Percentiles rank a stretch among this genome's conserved stretches.
Evolutionary conservation across 1,140 invertebrate species (phyloP).

Genomic region (Zaprionus taronus): DNA sequence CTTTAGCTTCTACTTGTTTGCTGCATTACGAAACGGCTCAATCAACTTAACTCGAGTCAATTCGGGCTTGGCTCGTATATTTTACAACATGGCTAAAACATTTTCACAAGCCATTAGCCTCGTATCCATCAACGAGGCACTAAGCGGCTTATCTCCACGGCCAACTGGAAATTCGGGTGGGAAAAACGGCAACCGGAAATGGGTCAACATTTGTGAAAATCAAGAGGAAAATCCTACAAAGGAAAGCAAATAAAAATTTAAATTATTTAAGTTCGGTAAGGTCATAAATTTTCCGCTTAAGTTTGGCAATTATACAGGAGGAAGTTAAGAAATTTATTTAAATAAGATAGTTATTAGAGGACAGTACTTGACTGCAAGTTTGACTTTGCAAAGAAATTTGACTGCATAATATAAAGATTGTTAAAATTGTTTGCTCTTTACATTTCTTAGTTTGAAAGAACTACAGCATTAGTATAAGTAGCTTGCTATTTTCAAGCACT

Average conservation of each 20-base stretch:
- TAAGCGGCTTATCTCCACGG: constrained; percentile 69
- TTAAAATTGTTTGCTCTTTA: too few species aligned
- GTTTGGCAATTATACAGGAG: background rate
- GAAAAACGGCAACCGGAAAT: constrained; percentile 19
- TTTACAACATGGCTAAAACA: constrained; percentile 53
- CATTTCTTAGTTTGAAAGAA: background rate
- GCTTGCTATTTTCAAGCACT: background rate
- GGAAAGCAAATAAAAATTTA: constrained; percentile 13
- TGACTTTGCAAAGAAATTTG: background rate
- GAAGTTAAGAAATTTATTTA: background rate
- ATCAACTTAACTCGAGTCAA: constrained; percentile 48
- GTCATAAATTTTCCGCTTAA: constrained; percentile 10
- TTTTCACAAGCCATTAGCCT: constrained; percentile 75
- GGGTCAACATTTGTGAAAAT: constrained; percentile 27
- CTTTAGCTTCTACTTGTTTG: constrained; percentile 7
- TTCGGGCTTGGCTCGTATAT: constrained; percentile 39
- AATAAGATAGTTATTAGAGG: too few species aligned
- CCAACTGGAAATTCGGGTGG: constrained; percentile 1
- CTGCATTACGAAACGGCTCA: constrained; percentile 47
- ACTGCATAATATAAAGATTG: too few species aligned
- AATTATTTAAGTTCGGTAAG: constrained; percentile 9
- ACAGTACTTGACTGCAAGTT: background rate
- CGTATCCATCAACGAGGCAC: constrained; percentile 56
- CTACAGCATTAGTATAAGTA: background rate
- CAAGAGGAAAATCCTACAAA: constrained; percentile 8